Evolutionary conservation across 92 coral and sea anemone species (phyloP).

Genomic region (Virgularia gustaviana): DNA sequence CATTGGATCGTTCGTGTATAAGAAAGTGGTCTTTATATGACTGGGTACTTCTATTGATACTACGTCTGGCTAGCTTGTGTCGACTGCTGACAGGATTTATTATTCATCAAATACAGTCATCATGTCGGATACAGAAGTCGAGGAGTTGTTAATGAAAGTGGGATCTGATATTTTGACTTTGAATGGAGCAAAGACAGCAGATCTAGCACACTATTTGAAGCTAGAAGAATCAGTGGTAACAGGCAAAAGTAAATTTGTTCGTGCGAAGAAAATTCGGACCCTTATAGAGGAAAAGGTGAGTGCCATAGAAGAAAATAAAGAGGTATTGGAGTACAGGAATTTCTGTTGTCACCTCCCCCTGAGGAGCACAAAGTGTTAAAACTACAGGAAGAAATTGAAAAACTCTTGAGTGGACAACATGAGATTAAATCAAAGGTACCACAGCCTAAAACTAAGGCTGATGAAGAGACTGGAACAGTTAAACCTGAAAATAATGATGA

Average conservation of each 20-base stretch:
- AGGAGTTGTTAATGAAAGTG: too few species aligned
- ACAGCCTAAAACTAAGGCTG: not conserved
- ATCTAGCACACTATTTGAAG: too few species aligned
- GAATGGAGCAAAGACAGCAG: too few species aligned
- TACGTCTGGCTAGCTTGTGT: too few species aligned
- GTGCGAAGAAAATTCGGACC: not conserved
- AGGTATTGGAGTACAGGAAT: not conserved
- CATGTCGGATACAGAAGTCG: too few species aligned
- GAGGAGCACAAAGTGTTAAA: slow-evolving; percentile 8
- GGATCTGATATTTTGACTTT: too few species aligned
- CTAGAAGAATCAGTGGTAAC: not conserved
- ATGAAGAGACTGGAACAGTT: not conserved
- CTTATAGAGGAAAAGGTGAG: slow-evolving; percentile 4
- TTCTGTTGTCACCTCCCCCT: slow-evolving; percentile 5
- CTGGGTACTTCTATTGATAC: too few species aligned
- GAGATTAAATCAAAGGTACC: slow-evolving; percentile 3
- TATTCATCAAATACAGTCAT: too few species aligned
- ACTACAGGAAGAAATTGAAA: not conserved
- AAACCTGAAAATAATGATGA: not conserved
- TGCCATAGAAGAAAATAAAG: not conserved
- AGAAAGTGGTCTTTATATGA: too few species aligned
- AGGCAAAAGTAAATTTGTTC: slow-evolving; percentile 7
- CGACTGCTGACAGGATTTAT: too few species aligned
- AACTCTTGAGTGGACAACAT: slow-evolving; percentile 6
- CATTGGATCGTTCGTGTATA: too few species aligned